A percentile compares a stretch with the other conserved stretches of the same genome.
These are phyloP conservation scores for Hydrolagus colliei DNA, from an alignment of 2,797 vertebrate genomes.

Conservation along the genomic window DNA sequence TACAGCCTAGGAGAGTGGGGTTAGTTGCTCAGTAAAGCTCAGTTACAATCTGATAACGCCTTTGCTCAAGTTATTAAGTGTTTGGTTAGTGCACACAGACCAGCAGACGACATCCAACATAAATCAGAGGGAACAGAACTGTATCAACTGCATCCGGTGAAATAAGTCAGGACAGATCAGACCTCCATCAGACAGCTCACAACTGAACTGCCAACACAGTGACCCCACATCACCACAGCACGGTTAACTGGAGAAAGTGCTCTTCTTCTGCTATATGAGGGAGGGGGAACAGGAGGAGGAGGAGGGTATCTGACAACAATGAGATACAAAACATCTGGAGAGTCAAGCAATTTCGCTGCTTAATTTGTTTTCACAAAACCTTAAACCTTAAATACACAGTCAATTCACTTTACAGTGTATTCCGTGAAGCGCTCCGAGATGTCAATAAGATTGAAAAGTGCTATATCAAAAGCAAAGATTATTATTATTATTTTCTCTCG, in stretches of 20 bases:
- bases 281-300: too few relatives aligned
- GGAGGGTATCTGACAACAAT: too few relatives aligned
- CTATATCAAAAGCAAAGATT: too few relatives aligned
- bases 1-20: background rate
- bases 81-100: background rate
- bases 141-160: slow-evolving; percentile 13
- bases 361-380: too few relatives aligned
- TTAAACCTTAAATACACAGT: too few relatives aligned
- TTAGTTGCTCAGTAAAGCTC: background rate
- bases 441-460: too few relatives aligned
- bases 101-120: background rate
- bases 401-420: too few relatives aligned
- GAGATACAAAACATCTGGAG: too few relatives aligned
- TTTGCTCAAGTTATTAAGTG: slow-evolving; percentile 15
- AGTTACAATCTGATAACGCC: background rate
- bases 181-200: background rate
- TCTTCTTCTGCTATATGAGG: too few relatives aligned
- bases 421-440: too few relatives aligned
- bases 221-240: background rate
- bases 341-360: too few relatives aligned
- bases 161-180: slow-evolving; percentile 1
- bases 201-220: background rate
- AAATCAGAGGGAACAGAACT: background rate
- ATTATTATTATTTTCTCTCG: too few relatives aligned
- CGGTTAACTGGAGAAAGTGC: background rate